Conservation (phyloP, 2,113 vertebrate species). For the Gallinago paraguaiae region DNA sequence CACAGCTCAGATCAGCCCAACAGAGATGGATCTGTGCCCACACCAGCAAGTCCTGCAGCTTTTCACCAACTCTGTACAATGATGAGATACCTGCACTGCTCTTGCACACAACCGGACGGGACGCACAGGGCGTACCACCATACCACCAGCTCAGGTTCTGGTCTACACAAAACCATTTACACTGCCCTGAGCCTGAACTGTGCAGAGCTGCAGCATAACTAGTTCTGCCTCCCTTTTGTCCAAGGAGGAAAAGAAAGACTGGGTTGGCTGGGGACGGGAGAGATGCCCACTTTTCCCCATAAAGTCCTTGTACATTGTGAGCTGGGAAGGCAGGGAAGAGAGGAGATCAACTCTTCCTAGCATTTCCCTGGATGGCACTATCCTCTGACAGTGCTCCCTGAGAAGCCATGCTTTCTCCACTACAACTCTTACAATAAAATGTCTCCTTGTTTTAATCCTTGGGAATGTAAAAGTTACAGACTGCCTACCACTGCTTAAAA, state of each 20-base stretch:
- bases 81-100: fast-evolving
- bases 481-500: background rate
- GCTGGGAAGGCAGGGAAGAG: background rate
- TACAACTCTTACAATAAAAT: background rate
- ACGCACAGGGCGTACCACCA: too few species aligned
- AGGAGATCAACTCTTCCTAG: background rate
- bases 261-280: background rate
- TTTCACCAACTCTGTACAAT: fast-evolving
- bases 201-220: background rate
- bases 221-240: background rate
- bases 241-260: background rate
- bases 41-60: background rate
- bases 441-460: background rate
- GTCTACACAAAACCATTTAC: background rate
- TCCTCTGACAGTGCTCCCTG: background rate
- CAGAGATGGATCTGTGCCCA: too few species aligned
- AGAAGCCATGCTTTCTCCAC: background rate
- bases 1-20: background rate
- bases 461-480: background rate
- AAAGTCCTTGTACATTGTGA: fast-evolving
- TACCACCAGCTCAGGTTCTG: background rate
- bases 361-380: background rate
- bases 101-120: background rate
- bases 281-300: background rate
- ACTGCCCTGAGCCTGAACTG: background rate